A percentile compares a stretch with the other conserved stretches of the same genome.
Evolutionary conservation across 2,797 vertebrate genomes (phyloP).

Genomic region (Sciaenops ocellatus): DNA sequence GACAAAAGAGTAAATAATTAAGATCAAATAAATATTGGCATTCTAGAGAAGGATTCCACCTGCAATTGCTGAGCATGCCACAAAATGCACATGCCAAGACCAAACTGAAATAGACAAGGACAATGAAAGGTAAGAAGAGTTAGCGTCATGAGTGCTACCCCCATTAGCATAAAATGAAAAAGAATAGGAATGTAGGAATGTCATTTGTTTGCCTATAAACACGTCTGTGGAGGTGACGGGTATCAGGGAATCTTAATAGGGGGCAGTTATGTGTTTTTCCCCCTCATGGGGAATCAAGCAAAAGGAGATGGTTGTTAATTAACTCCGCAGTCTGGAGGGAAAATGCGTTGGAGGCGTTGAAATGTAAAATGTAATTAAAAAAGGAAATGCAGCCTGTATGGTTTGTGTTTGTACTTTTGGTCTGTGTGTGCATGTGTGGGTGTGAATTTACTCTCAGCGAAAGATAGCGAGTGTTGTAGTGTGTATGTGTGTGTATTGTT

Average conservation of each 20-base stretch:
- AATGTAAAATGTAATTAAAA: conserved; percentile 93
- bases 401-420: conserved; percentile 74
- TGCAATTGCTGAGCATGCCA: neutral
- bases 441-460: conserved; percentile 47
- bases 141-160: conserved; percentile 2
- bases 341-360: conserved; percentile 78
- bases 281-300: conserved; percentile 82
- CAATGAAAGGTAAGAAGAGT: neutral
- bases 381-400: conserved; percentile 81
- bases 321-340: conserved; percentile 89
- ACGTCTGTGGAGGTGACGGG: conserved; percentile 66
- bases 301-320: conserved; percentile 91
- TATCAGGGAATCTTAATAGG: conserved; percentile 79
- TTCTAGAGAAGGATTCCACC: neutral
- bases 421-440: conserved; percentile 37
- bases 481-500: conserved; percentile 11
- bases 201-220: conserved; percentile 54
- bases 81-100: neutral
- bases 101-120: neutral
- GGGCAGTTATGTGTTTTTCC: conserved; percentile 73
- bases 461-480: conserved; percentile 52
- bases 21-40: conserved; percentile 4
- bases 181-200: conserved; percentile 8
- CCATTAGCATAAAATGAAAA: conserved; percentile 12
- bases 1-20: conserved; percentile 4